phyloP scores from a whole-genome alignment of 1,140 invertebrate genomes.

The Pseudomyrmex sp. region DNA sequence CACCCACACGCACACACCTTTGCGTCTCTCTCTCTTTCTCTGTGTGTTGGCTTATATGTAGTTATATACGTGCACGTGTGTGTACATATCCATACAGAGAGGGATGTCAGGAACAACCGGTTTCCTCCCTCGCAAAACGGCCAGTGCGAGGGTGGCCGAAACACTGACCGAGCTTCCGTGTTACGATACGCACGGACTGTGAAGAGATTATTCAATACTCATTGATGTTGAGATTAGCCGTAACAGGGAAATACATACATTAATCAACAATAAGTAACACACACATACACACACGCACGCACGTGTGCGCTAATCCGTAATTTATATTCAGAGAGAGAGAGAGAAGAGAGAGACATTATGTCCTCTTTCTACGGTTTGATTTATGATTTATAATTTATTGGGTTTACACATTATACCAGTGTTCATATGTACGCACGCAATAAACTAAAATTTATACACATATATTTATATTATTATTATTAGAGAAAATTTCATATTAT shows the following conservation, averaged over 20 bases:
- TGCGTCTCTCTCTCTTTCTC: too few relatives aligned
- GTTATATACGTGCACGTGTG: neutral
- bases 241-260: neutral
- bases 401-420: too few relatives aligned
- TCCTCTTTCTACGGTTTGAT: too few relatives aligned
- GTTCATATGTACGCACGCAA: too few relatives aligned
- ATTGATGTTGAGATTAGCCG: neutral
- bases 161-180: slow-evolving; percentile 73
- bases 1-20: too few relatives aligned
- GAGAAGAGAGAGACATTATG: too few relatives aligned
- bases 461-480: too few relatives aligned
- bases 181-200: slow-evolving; percentile 19
- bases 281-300: neutral
- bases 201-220: slow-evolving; percentile 43
- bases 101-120: slow-evolving; percentile 67
- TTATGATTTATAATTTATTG: too few relatives aligned
- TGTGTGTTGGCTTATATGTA: too few relatives aligned
- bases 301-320: neutral
- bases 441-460: too few relatives aligned
- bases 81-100: slow-evolving; percentile 46
- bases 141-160: slow-evolving; percentile 72
- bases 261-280: neutral
- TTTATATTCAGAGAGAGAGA: neutral
- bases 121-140: slow-evolving; percentile 69
- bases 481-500: too few relatives aligned